Base-by-base conservation (phyloP, 2,888 invertebrate species). In the Carterocephalus palaemon region DNA sequence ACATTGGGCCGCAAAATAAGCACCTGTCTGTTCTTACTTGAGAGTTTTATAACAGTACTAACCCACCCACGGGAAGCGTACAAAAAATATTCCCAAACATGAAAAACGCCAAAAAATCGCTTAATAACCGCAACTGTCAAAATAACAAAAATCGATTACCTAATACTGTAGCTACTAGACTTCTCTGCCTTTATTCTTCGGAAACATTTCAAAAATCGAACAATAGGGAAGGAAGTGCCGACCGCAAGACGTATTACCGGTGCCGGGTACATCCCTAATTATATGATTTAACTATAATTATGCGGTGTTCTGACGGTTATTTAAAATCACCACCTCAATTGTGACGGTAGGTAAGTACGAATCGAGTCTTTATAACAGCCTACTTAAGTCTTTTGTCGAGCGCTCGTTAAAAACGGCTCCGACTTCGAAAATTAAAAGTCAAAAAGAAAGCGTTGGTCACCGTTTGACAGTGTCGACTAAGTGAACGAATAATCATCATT, bases 231-330 rank as follows among this genome's bases (percentile, higher is more conserved):
- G 85, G 85, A 84, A 85, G 75, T 66, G 54, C 61, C 60, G 64
- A 83, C 85, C 84, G 71, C 85, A 84, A 80, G 78, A 70, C 67
- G 57, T 65, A 70, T 79, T 77, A 71, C 68, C 61, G 51, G 29
- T 41, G 13, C 32, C 19, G 57, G 67, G 67, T 60, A 64, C 72
- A 61, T 70, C 76, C 79, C 67, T 85, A 85, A 85, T 85, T 83
- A 85, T 67, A 82, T 62, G 71, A 75, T 74, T 73, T 74, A 68
- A 73, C 75, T 74, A 71, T 83, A 83, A 83, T 84, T 83, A 83
- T 77, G 82, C 68, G 80, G 62, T 59, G 61, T 65, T 65, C 67
- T 65, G 64, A 62, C 67, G 70, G 60, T 56, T 52, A 60, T 57
- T 66, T 63, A 57, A 70, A 79, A 79, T 83, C 80, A 73, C 75